A percentile compares a stretch with the other conserved stretches of the same genome.
Evolutionary conservation across 2,113 vertebrate species (phyloP).

Genomic region (Speoplatyrhinus poulsoni): DNA sequence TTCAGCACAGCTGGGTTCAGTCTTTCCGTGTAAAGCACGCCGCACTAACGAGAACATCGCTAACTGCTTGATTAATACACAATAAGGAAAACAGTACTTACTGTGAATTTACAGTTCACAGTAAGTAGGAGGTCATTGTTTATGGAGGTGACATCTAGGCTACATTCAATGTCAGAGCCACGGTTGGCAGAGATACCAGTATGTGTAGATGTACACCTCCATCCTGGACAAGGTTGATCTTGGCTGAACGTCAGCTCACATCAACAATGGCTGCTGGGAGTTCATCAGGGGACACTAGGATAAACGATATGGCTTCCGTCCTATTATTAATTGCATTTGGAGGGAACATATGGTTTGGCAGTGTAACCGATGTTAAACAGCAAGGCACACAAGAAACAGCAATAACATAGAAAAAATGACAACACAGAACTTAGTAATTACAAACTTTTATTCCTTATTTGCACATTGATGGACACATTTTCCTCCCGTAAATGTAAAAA

Average conservation of each 20-base stretch:
- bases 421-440: slow-evolving; percentile 72
- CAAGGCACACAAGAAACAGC: slow-evolving; percentile 43
- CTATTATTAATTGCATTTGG: slow-evolving; percentile 52
- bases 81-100: slow-evolving; percentile 51
- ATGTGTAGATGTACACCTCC: slow-evolving; percentile 4
- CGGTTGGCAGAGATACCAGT: slow-evolving; percentile 34
- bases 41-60: slow-evolving; percentile 58
- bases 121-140: slow-evolving; percentile 29
- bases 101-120: slow-evolving; percentile 53
- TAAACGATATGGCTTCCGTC: slow-evolving; percentile 58
- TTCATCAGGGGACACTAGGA: slow-evolving; percentile 45
- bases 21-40: slow-evolving; percentile 46
- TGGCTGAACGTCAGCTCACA: slow-evolving; percentile 51
- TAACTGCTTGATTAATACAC: slow-evolving; percentile 49
- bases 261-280: slow-evolving; percentile 31
- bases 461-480: slow-evolving; percentile 88
- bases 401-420: slow-evolving; percentile 24
- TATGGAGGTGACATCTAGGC: slow-evolving; percentile 46
- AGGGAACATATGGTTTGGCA: slow-evolving; percentile 62
- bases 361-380: slow-evolving; percentile 45
- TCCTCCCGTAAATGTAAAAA: slow-evolving; percentile 85
- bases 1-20: slow-evolving; percentile 63
- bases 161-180: slow-evolving; percentile 44
- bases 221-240: slow-evolving; percentile 61
- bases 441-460: slow-evolving; percentile 92